Percentiles rank a stretch among this genome's conserved stretches.
phyloP scores from a whole-genome alignment of 2,113 vertebrate species.

The Columba janthina region DNA sequence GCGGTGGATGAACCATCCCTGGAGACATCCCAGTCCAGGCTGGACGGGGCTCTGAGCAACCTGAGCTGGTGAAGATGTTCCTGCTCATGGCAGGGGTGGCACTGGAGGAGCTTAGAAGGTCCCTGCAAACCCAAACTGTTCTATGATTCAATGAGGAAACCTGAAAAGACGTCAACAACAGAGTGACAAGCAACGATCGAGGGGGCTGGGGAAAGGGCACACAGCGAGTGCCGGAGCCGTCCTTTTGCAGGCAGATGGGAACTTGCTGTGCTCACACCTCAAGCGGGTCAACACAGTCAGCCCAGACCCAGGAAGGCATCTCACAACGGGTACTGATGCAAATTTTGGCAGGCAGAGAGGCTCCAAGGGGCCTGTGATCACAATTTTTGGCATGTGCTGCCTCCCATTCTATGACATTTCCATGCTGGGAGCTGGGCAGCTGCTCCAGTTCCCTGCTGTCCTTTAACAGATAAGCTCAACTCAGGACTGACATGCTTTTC shows the following conservation, averaged over 20 bases:
- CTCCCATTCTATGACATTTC: rapidly evolving
- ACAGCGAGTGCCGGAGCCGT: rapidly evolving
- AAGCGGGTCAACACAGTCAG: rapidly evolving
- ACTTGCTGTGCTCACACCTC: rapidly evolving
- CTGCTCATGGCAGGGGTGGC: too few species aligned
- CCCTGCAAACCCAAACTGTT: too few species aligned
- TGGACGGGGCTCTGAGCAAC: too few species aligned
- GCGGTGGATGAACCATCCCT: too few species aligned
- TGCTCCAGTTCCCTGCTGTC: neutral
- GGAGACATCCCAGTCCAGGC: too few species aligned
- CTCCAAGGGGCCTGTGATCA: rapidly evolving
- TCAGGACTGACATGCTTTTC: neutral
- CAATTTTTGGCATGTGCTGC: neutral
- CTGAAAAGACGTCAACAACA: too few species aligned
- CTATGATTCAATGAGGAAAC: neutral
- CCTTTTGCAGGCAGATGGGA: neutral
- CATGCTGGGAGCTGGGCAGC: neutral
- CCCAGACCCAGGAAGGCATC: neutral
- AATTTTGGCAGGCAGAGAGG: neutral
- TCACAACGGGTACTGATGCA: neutral
- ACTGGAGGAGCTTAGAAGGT: too few species aligned
- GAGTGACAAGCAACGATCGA: rapidly evolving
- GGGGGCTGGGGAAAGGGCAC: neutral
- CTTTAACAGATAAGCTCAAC: neutral
- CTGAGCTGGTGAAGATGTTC: too few species aligned